A percentile compares a stretch with the other conserved stretches of the same genome.
These are phyloP conservation scores for Helicoverpa zea DNA, from an alignment of 1,140 invertebrate genomes.

Conservation along the genomic window DNA sequence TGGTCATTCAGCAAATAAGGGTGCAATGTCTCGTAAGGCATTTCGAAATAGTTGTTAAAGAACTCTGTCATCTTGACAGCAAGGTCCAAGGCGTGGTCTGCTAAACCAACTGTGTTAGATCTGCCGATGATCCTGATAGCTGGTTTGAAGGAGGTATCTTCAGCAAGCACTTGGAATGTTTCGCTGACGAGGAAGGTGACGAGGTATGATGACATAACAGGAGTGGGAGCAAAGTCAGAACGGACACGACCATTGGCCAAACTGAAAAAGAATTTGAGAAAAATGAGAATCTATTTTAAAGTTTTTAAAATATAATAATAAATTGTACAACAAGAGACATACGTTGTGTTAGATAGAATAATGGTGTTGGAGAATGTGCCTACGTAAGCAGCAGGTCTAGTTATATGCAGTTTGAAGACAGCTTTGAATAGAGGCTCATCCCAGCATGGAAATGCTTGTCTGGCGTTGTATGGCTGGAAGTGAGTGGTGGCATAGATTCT, in stretches of 20 bases:
- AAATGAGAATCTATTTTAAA: background rate
- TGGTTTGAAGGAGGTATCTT: slow-evolving; percentile 68
- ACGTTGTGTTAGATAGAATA: slow-evolving; percentile 59
- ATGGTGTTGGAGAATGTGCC: slow-evolving; percentile 83
- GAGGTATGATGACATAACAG: slow-evolving; percentile 94
- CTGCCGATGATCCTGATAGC: slow-evolving; percentile 82
- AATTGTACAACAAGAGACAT: slow-evolving; percentile 47
- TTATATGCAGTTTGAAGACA: slow-evolving; percentile 90
- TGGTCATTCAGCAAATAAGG: slow-evolving; percentile 87
- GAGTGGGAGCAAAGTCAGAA: slow-evolving; percentile 81
- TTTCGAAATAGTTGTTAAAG: slow-evolving; percentile 79
- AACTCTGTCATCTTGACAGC: slow-evolving; percentile 79
- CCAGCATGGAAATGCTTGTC: slow-evolving; percentile 95
- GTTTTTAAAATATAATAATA: no score
- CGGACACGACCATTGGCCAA: slow-evolving; percentile 3
- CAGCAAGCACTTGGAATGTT: slow-evolving; percentile 73
- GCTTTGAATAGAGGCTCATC: slow-evolving; percentile 96
- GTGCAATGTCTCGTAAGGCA: slow-evolving; percentile 73
- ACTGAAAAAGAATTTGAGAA: slow-evolving; percentile 21
- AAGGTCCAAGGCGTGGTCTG: slow-evolving; percentile 83
- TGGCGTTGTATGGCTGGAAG: slow-evolving; percentile 94
- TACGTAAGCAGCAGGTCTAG: slow-evolving; percentile 85
- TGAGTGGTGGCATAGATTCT: slow-evolving; percentile 91
- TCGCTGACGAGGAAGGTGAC: slow-evolving; percentile 90
- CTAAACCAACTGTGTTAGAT: slow-evolving; percentile 89